A percentile compares a stretch with the other conserved stretches of the same genome.
Conservation (phyloP, 2,888 invertebrate genomes). For the Melinaea marsaeus region DNA sequence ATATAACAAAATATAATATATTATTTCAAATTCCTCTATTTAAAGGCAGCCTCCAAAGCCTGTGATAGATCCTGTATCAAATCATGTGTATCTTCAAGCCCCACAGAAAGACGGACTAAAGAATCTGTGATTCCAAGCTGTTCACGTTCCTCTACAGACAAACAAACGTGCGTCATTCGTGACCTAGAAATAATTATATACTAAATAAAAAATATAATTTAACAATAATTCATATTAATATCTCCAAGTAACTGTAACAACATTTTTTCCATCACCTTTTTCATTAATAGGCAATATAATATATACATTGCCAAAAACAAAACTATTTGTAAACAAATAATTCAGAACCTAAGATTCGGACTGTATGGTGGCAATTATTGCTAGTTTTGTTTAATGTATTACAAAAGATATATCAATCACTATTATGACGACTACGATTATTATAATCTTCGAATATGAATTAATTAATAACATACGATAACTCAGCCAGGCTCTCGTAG, state of each 20-base stretch:
- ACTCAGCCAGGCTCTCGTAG: slow-evolving; percentile 94
- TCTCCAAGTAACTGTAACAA: too few relatives aligned
- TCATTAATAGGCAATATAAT: too few relatives aligned
- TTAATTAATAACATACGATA: slow-evolving; percentile 83
- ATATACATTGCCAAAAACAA: too few relatives aligned
- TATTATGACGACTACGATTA: too few relatives aligned
- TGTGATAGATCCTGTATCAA: slow-evolving; percentile 89
- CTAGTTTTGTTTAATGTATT: too few relatives aligned
- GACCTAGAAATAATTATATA: slow-evolving; percentile 73
- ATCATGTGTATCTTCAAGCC: slow-evolving; percentile 91
- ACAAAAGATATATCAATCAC: too few relatives aligned
- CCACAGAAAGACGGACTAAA: slow-evolving; percentile 91
- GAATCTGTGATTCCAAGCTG: slow-evolving; percentile 89
- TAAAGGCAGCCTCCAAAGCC: slow-evolving; percentile 81
- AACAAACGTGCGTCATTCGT: slow-evolving; percentile 96
- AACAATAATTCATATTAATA: too few relatives aligned
- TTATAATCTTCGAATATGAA: not conserved
- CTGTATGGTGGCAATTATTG: too few relatives aligned
- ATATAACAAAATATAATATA: too few relatives aligned
- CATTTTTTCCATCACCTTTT: too few relatives aligned
- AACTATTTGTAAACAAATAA: too few relatives aligned
- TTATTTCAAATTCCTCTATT: slow-evolving; percentile 16
- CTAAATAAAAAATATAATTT: not conserved
- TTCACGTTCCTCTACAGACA: slow-evolving; percentile 84
- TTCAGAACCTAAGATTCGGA: too few relatives aligned